A percentile compares a stretch with the other conserved stretches of the same genome.
Conservation (phyloP, 2,888 invertebrate species). For the Loripinus fragilis region DNA sequence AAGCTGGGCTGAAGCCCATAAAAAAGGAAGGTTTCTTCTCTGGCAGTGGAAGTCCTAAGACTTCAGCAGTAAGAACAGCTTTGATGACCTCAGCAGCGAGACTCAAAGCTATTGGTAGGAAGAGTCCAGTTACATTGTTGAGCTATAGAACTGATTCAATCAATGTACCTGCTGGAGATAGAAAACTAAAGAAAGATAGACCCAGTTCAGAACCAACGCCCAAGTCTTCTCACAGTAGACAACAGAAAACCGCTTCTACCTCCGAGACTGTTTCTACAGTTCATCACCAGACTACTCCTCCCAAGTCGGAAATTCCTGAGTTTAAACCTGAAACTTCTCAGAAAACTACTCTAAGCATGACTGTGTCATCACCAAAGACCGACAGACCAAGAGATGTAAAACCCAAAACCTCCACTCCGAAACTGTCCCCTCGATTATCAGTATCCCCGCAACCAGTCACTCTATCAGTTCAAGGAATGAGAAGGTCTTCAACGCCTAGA, state of each 20-base stretch:
- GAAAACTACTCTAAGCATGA: neutral
- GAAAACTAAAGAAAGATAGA: constrained; percentile 22
- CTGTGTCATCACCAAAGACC: neutral
- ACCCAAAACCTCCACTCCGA: neutral
- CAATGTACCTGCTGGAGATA: constrained; percentile 43
- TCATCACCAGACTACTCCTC: constrained; percentile 1
- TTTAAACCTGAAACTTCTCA: constrained; percentile 1
- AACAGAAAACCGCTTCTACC: constrained; percentile 1
- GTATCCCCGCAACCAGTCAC: constrained; percentile 10
- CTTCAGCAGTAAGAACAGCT: constrained; percentile 50
- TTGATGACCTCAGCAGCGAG: constrained; percentile 57
- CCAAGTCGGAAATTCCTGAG: neutral
- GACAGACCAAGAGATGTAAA: neutral
- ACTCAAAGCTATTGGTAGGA: constrained; percentile 50
- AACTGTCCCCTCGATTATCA: neutral
- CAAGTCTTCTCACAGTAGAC: neutral
- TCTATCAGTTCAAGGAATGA: constrained; percentile 26
- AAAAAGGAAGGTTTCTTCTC: constrained; percentile 25
- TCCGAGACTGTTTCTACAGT: neutral
- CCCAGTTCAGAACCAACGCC: constrained; percentile 33
- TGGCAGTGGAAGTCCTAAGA: constrained; percentile 24
- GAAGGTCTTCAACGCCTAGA: constrained; percentile 22
- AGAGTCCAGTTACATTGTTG: constrained; percentile 51
- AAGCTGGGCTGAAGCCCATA: constrained; percentile 13
- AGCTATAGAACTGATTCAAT: constrained; percentile 58